Base-by-base conservation (phyloP, 2,797 vertebrate species). In the Arrhamphus sclerolepis region DNA sequence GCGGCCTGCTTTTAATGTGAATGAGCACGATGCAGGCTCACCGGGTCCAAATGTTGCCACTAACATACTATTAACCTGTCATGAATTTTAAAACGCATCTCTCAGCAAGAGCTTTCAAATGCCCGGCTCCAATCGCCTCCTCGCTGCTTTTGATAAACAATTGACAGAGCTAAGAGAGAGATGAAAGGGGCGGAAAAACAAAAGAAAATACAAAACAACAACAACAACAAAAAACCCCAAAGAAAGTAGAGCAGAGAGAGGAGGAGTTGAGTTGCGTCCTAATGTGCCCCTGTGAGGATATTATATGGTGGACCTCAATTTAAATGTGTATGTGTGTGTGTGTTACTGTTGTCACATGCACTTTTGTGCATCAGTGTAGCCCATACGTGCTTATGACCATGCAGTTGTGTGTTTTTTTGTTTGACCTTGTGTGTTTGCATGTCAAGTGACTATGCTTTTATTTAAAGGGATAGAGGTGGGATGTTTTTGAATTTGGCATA, bases 21-120 rank as follows among this genome's bases (percentile, higher is more conserved):
- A 91, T 90, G 87, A 83, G 81, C 81, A 51, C 50, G 67, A 82
- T 50, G 82, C 62, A 34, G 67, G 71, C 83, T 77, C 70, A 55
- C 79, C 22, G 77, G 75, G 70, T 84, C 81, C 84, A 90, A 89
- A 92, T 89, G 87, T 88, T 82, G 85, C 85, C 85, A 85, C 88
- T 91, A 92, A 92, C 91, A 90, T 90, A 93, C 86, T 87, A 93
- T 92, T 93, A 92, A 91, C 87, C 88, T 79, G 81, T 92, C 92
- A 92, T 92, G 89, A 89, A 91, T 92, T 90, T 90, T 88, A 88
- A 93, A 92, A 87, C 68, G 72, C 65, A 77, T 87, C 82, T 85
- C 47, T 40, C 76, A 72, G 81, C 74, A 16, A 4, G 8, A 56
- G 87, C 89, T 89, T 92, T 91, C 87, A 88, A 89, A 89, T 68